These are phyloP conservation scores for Mamestra brassicae DNA, from an alignment of 2,888 invertebrate genomes.

Conservation along the genomic window DNA sequence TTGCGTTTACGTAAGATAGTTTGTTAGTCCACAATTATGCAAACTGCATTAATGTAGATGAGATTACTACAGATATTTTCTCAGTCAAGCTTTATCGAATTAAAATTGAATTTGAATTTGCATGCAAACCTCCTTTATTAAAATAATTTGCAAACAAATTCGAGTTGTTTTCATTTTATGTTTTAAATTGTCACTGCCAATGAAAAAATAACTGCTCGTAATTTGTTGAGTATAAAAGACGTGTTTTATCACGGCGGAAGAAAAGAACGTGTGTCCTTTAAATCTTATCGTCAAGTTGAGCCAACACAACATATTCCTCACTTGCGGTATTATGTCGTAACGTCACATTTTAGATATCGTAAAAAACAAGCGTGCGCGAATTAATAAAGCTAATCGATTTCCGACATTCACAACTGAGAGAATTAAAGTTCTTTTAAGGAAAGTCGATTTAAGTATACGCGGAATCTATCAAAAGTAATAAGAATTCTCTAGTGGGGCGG, in stretches of 20 bases:
- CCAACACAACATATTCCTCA: slow-evolving; percentile 77
- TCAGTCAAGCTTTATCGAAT: slow-evolving; percentile 38
- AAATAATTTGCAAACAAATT: slow-evolving; percentile 18
- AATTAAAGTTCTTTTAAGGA: slow-evolving; percentile 86
- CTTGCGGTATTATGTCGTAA: slow-evolving; percentile 80
- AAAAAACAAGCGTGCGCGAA: slow-evolving; percentile 82
- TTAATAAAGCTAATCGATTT: slow-evolving; percentile 86
- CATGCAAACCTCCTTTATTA: slow-evolving; percentile 12
- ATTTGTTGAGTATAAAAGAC: slow-evolving; percentile 18
- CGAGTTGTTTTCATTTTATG: slow-evolving; percentile 12
- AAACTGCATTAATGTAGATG: slow-evolving; percentile 47
- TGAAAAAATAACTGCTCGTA: slow-evolving; percentile 1
- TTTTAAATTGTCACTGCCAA: neutral
- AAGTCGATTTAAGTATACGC: slow-evolving; percentile 82
- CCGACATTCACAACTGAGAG: slow-evolving; percentile 83
- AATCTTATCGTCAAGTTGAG: slow-evolving; percentile 72
- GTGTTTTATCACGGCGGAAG: slow-evolving; percentile 62
- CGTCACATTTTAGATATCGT: slow-evolving; percentile 82
- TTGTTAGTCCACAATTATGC: slow-evolving; percentile 28
- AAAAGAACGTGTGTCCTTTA: slow-evolving; percentile 57
- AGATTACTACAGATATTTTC: slow-evolving; percentile 34
- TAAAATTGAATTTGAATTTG: slow-evolving; percentile 50
- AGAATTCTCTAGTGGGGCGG: slow-evolving; percentile 81
- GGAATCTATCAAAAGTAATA: slow-evolving; percentile 85
- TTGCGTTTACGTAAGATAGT: slow-evolving; percentile 18